These are phyloP conservation scores for Lycorma delicatula DNA, from an alignment of 1,140 invertebrate species.

Conservation along the genomic window DNA sequence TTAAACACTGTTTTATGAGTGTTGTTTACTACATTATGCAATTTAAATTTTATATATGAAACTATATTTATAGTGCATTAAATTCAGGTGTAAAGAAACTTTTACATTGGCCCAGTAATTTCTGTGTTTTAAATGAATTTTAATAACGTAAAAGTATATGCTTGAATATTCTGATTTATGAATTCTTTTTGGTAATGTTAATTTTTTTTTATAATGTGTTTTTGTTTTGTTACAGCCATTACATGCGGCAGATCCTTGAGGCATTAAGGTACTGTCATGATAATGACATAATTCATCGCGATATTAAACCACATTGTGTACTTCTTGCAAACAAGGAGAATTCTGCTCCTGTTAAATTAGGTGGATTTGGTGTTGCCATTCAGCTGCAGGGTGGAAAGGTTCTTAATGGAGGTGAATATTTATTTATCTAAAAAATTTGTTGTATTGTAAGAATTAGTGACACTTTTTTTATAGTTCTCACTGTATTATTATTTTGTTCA, in stretches of 20 bases:
- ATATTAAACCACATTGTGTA: slow-evolving; percentile 92
- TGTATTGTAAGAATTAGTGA: neutral
- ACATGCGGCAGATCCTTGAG: slow-evolving; percentile 94
- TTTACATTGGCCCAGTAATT: too few species aligned
- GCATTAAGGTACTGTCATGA: slow-evolving; percentile 94
- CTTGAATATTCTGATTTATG: too few species aligned
- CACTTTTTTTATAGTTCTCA: neutral
- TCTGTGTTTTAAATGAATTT: too few species aligned
- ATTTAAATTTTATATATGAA: too few species aligned
- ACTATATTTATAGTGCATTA: too few species aligned
- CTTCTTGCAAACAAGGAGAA: slow-evolving; percentile 91
- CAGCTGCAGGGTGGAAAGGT: slow-evolving; percentile 72
- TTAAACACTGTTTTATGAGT: too few species aligned
- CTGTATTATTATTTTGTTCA: neutral
- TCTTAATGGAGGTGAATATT: slow-evolving; percentile 58
- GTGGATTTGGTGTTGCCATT: slow-evolving; percentile 94
- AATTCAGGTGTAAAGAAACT: too few species aligned
- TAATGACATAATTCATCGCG: slow-evolving; percentile 93
- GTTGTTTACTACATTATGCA: too few species aligned
- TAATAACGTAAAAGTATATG: too few species aligned
- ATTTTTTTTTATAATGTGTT: neutral
- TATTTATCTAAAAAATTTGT: too few species aligned
- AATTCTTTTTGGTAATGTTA: too few species aligned
- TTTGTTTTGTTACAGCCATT: slow-evolving; percentile 65
- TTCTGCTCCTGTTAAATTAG: slow-evolving; percentile 94